Conservation (phyloP, 92 coral and sea anemone species). For the Zoanthus sansibaricus region DNA sequence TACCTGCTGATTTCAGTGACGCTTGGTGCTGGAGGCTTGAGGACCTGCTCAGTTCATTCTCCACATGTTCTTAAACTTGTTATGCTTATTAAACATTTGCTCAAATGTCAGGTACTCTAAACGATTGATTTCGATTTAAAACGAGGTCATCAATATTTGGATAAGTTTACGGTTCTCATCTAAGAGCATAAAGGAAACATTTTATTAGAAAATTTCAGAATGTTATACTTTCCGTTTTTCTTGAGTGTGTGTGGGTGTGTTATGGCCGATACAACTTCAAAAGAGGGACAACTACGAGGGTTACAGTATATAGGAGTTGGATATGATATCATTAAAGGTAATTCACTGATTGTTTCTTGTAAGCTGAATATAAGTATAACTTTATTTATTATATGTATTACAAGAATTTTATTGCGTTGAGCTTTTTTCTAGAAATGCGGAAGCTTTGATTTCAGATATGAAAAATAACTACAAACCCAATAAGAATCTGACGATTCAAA, state of each 20-base stretch:
- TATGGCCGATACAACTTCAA: not conserved
- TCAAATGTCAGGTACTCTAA: not conserved
- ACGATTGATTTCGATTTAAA: not conserved
- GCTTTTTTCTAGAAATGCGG: too few species aligned
- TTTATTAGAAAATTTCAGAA: not conserved
- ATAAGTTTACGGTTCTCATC: not conserved
- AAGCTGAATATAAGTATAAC: not conserved
- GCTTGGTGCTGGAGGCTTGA: not conserved
- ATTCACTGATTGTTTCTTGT: too few species aligned
- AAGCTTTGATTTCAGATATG: too few species aligned
- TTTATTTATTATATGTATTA: too few species aligned
- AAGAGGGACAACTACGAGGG: slow-evolving; percentile 22
- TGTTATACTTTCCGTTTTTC: slow-evolving; percentile 10
- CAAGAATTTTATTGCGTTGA: too few species aligned
- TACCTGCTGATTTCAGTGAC: not conserved
- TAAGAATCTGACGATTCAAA: too few species aligned
- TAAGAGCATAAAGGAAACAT: not conserved
- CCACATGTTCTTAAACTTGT: not conserved
- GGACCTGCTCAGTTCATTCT: not conserved
- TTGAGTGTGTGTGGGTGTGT: not conserved
- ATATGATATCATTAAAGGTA: slow-evolving; percentile 38
- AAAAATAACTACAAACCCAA: too few species aligned
- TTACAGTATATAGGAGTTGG: slow-evolving; percentile 38
- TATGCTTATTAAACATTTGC: not conserved
- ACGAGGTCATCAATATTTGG: not conserved